phyloP scores from a whole-genome alignment of 2,888 invertebrate species.

The Stramonita haemastoma region DNA sequence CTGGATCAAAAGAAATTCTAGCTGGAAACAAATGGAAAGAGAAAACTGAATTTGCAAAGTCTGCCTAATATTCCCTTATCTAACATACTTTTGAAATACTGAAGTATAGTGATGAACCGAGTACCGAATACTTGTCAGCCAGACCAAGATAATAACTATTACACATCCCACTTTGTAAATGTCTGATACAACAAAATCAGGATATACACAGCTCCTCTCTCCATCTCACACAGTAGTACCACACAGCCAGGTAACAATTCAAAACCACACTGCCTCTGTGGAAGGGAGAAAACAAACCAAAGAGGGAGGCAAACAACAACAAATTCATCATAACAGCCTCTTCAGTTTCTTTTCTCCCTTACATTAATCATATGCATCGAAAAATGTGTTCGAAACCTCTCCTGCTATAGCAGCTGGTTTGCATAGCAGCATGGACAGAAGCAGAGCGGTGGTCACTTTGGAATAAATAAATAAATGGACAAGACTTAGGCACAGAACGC shows the following conservation, averaged over 20 bases:
- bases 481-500: not conserved
- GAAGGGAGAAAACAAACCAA: not conserved
- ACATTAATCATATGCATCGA: not conserved
- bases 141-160: not conserved
- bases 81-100: too few species aligned
- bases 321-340: not conserved
- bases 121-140: not conserved
- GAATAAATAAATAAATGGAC: not conserved
- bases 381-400: not conserved
- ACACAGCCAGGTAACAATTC: not conserved
- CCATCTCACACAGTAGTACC: not conserved
- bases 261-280: conserved; percentile 11
- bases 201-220: not conserved
- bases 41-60: too few species aligned
- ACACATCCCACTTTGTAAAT: not conserved
- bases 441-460: not conserved
- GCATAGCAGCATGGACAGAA: not conserved
- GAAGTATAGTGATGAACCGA: too few species aligned
- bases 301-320: not conserved
- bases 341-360: not conserved
- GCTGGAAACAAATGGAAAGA: too few species aligned
- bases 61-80: too few species aligned
- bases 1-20: too few species aligned
- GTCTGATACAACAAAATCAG: not conserved
- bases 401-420: not conserved